A percentile compares a stretch with the other conserved stretches of the same genome.
phyloP scores from a whole-genome alignment of 2,888 invertebrate species.

The Agrotis ipsilon region DNA sequence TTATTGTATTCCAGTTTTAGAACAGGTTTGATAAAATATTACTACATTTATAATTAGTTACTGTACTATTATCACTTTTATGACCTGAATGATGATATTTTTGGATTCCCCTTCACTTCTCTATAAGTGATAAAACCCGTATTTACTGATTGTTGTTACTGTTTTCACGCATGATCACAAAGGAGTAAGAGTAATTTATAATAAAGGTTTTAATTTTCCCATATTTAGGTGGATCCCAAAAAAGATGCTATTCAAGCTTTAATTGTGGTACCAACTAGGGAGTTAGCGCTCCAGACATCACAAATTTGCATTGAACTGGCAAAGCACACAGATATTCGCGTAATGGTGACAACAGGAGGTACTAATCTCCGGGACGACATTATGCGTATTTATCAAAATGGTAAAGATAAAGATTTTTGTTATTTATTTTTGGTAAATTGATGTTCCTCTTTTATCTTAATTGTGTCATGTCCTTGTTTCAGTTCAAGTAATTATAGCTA shows the following conservation, averaged over 20 bases:
- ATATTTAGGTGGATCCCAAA: slow-evolving; percentile 93
- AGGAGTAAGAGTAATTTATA: slow-evolving; percentile 14
- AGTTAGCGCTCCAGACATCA: slow-evolving; percentile 99
- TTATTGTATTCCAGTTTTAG: slow-evolving; percentile 99
- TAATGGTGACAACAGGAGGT: slow-evolving; percentile 99
- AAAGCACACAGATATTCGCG: slow-evolving; percentile 98
- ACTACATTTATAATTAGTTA: slow-evolving; percentile 22
- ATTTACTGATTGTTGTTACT: slow-evolving; percentile 55
- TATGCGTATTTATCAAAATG: slow-evolving; percentile 99
- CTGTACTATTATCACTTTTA: not conserved
- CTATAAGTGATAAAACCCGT: slow-evolving; percentile 85
- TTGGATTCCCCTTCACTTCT: slow-evolving; percentile 90
- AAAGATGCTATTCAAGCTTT: slow-evolving; percentile 99
- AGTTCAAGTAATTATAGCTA: slow-evolving; percentile 99
- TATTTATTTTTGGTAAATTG: slow-evolving; percentile 19
- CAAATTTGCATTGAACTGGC: slow-evolving; percentile 99
- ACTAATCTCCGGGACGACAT: slow-evolving; percentile 99
- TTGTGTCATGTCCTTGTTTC: slow-evolving; percentile 65
- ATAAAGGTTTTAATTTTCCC: slow-evolving; percentile 36
- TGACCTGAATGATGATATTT: slow-evolving; percentile 81
- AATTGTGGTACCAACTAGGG: slow-evolving; percentile 99
- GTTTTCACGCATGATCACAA: not conserved
- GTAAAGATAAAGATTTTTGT: slow-evolving; percentile 88
- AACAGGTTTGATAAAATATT: slow-evolving; percentile 91
- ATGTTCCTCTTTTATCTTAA: slow-evolving; percentile 7